phyloP scores from a whole-genome alignment of 2,888 invertebrate genomes.

The Podotricha telesiphe region DNA sequence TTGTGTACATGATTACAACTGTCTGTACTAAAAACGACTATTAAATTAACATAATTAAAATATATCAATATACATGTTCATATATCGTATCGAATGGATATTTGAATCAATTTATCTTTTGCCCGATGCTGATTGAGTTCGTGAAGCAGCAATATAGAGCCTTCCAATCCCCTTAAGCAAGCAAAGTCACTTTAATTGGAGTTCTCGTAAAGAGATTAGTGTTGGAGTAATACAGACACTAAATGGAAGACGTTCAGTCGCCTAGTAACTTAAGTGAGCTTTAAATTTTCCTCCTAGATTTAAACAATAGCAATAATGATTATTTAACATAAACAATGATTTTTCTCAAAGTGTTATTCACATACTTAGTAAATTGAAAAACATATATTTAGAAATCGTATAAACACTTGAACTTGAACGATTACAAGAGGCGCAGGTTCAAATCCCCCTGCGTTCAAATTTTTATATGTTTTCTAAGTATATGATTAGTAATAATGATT shows the following conservation, averaged over 20 bases:
- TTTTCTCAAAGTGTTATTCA: no score
- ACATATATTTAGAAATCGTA: no score
- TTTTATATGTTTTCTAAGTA: no score
- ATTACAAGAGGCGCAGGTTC: no score
- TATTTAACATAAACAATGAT: no score
- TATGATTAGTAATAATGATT: no score
- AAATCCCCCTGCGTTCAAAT: no score
- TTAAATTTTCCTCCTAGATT: not conserved
- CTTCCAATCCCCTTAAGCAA: conserved; percentile 28
- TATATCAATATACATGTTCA: not conserved
- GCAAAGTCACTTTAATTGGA: conserved; percentile 31
- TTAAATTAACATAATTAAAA: no score
- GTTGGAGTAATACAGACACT: conserved; percentile 26
- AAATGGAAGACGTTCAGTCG: conserved; percentile 20
- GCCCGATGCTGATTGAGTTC: conserved; percentile 19
- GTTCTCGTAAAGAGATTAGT: conserved; percentile 31
- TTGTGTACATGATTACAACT: no score
- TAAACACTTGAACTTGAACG: no score
- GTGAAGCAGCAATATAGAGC: conserved; percentile 18
- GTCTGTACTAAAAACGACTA: no score
- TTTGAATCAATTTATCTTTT: conserved; percentile 18
- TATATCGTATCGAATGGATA: not conserved
- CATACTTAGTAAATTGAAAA: no score
- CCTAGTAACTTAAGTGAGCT: conserved; percentile 16
- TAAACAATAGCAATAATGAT: conserved; percentile 8